Percentiles rank a stretch among this genome's conserved stretches.
These are phyloP conservation scores for Erebia aethiops DNA, from an alignment of 2,888 invertebrate genomes.

Conservation along the genomic window DNA sequence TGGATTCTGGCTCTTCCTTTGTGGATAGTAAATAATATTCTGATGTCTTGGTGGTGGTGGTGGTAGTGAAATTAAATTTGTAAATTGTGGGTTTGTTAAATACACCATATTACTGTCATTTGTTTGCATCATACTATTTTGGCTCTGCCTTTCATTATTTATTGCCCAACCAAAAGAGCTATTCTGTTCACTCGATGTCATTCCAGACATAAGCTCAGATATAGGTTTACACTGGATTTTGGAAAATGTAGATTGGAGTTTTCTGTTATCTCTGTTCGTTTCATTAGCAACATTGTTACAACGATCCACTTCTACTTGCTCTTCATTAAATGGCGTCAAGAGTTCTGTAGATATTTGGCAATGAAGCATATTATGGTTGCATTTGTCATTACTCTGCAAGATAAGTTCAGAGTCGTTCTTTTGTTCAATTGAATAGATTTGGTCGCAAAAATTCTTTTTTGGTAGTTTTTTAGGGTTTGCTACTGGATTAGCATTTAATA, in stretches of 20 bases:
- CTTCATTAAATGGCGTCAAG: slow-evolving; percentile 45
- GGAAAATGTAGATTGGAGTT: slow-evolving; percentile 42
- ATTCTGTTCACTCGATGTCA: slow-evolving; percentile 15
- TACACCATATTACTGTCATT: slow-evolving; percentile 9
- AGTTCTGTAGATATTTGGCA: slow-evolving; percentile 68
- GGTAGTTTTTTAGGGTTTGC: slow-evolving; percentile 70
- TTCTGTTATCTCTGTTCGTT: neutral
- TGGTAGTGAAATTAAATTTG: slow-evolving; percentile 1
- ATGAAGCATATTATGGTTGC: slow-evolving; percentile 25
- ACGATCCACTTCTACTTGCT: slow-evolving; percentile 1
- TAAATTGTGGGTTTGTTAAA: neutral
- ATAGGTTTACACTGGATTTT: slow-evolving; percentile 73
- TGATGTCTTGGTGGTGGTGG: neutral
- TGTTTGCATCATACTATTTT: slow-evolving; percentile 8
- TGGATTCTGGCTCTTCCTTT: neutral
- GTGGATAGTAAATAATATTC: slow-evolving; percentile 1
- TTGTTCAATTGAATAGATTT: neutral
- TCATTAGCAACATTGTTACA: slow-evolving; percentile 15
- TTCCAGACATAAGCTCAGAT: slow-evolving; percentile 66
- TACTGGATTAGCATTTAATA: slow-evolving; percentile 67
- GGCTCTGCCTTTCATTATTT: slow-evolving; percentile 8
- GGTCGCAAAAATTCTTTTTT: slow-evolving; percentile 48
- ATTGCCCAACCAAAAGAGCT: slow-evolving; percentile 15
- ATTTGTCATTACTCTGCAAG: neutral
- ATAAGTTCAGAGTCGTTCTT: neutral